Conservation (phyloP, 2,888 invertebrate genomes). For the Synanthedon tipuliformis region DNA sequence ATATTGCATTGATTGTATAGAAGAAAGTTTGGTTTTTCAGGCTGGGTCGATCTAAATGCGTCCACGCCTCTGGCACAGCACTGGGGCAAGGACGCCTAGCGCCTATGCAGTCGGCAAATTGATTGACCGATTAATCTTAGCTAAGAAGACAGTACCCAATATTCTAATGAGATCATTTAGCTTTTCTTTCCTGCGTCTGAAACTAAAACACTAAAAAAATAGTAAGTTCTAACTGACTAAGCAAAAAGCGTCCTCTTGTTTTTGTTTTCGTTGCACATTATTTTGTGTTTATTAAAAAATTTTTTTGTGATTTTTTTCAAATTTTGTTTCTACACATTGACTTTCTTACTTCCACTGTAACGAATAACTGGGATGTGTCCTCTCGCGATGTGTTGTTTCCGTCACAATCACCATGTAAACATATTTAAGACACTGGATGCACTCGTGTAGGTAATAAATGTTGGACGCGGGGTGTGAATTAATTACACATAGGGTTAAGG, state of each 20-base stretch:
- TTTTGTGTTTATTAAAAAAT: no score
- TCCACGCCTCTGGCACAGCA: slow-evolving; percentile 54
- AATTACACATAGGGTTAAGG: slow-evolving; percentile 15
- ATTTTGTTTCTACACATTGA: no score
- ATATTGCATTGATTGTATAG: slow-evolving; percentile 30
- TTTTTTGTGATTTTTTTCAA: no score
- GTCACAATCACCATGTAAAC: neutral
- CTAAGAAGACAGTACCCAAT: slow-evolving; percentile 8
- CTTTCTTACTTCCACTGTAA: no score
- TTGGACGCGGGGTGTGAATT: slow-evolving; percentile 8
- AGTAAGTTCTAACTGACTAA: no score
- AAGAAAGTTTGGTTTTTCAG: slow-evolving; percentile 40
- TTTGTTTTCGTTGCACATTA: no score
- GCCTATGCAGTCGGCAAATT: slow-evolving; percentile 55
- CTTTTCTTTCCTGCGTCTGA: no score
- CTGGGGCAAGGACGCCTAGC: slow-evolving; percentile 64
- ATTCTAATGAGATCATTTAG: neutral
- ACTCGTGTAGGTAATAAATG: slow-evolving; percentile 8
- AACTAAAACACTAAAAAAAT: no score
- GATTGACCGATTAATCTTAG: slow-evolving; percentile 62
- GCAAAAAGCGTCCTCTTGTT: no score
- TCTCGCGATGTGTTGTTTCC: neutral
- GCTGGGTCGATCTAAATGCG: slow-evolving; percentile 56
- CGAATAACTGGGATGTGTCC: no score
- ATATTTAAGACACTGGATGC: slow-evolving; percentile 6